Evolutionary conservation across 35 echinoderm and acorn worm species (phyloP), one percentile per base, ranked within the genome.

Genomic region (Hemicentrotus pulcherrimus): DNA sequence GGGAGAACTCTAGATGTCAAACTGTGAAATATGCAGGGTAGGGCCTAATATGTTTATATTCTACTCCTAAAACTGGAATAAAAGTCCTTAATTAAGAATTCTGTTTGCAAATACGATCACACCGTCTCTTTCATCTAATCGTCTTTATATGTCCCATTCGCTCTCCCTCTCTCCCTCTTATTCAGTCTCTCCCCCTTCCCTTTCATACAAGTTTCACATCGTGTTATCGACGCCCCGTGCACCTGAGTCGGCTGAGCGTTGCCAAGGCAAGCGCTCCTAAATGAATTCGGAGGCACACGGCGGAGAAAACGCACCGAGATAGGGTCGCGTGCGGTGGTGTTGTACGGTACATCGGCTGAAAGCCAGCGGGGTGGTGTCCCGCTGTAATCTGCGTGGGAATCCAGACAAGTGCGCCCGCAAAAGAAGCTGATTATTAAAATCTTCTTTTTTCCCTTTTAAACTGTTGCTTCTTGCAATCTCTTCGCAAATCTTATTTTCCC

Each of bases 301-400:
- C 65, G 19, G 65, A 78, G 24, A 78, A 78, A 78, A 78, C 65
- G 65, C 65, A 28, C 28, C 4, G 24, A 78, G 65, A 78, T 78
- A n/a, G 19, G 86, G 88, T 90, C 88, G 88, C 88, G 88, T 90
- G 88, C 46, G 16, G 32, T 19, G 88, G 32, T 33, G 88, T 24
- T 33, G 32, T 90, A 33, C 88, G 46, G 88, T 24, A 5, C 88
- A 47, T 47, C 32, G 32, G 9, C 32, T 45, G 88, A 90, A 90
- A 90, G 32, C 32, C 88, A 90, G 88, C 32, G 88, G 88, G 88
- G 31, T 47, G 32, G 33, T 47, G 31, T 28, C 32, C 88, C 88
- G 88, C 32, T 47, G 65, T 90, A 90, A 90, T 90, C 88, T 90
- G 14, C 88, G 88, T 90, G 88, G 15, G 88, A 90, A 90, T 18